Evolutionary conservation across 2,113 vertebrate genomes (phyloP), one percentile per base, ranked within the genome.

Genomic region (Nyctereutes procyonoides): DNA sequence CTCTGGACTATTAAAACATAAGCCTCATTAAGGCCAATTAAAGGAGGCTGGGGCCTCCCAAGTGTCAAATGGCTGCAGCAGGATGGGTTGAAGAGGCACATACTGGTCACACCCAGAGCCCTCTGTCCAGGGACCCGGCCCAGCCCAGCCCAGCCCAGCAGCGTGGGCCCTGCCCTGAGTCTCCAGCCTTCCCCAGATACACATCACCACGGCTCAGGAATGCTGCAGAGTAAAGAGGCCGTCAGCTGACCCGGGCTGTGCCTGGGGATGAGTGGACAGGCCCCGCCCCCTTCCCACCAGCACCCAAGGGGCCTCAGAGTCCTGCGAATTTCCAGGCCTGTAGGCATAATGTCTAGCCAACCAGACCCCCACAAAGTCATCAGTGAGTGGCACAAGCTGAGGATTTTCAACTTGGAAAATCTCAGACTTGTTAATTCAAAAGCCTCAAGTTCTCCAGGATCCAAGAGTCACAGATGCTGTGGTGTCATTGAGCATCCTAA

Each of bases 21-120:
- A 97, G 85, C 79, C 88, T 96, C 81, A 83, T 91, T 83, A 94
- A 95, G 67, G 56, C 43, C 92, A 73, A 90, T 92, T 80, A 95
- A 79, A 87, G 76, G 60, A 94, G 20, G 73, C 43, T 87, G 28
- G 17, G 62, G 80, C 48, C 77, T 90, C 58, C 53, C 16, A 48
- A 92, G 58, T 7, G 6, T 51, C 86, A 93, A 73, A 28, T 3
- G 63, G 38, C 86, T 56, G 35, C n/a, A 32, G 80, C 14, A 22
- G 13, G 51, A 69, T 0, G 0, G 38, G 53, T 55, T 35, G 86
- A 83, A 60, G 81, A 86, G 82, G 55, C 0, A 0, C 77, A 22
- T 3, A 20, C 60, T 16, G 38, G 32, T 53, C 79, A 56, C 7
- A 5, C 74, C 94, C 88, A 86, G n/a, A 92, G 60, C 26, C 26